Conservation (phyloP, 2,113 vertebrate species). For the Chrysochloris asiatica region DNA sequence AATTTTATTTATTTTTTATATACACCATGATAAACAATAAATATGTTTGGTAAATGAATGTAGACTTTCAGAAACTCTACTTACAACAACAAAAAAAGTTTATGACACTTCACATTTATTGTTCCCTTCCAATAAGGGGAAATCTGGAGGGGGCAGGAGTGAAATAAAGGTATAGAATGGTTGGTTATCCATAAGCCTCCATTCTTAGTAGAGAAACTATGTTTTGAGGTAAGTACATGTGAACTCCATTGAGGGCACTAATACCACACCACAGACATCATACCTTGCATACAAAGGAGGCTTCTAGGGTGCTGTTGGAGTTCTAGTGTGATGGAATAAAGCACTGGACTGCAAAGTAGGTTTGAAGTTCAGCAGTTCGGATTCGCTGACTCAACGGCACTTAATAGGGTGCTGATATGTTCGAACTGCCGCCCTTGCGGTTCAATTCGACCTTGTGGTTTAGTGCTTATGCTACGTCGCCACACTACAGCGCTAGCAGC, state of each 20-base stretch:
- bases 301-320: background rate
- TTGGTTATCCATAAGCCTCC: background rate
- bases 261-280: background rate
- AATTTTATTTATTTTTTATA: background rate
- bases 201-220: background rate
- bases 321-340: too few relatives aligned
- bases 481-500: too few relatives aligned
- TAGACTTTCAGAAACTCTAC: background rate
- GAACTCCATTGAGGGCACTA: too few relatives aligned
- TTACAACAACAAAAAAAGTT: background rate
- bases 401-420: too few relatives aligned
- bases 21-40: background rate
- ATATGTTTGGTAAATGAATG: constrained; percentile 1
- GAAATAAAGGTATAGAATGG: background rate
- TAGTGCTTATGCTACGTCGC: too few relatives aligned
- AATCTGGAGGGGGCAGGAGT: too few relatives aligned
- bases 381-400: too few relatives aligned
- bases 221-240: background rate
- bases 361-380: too few relatives aligned
- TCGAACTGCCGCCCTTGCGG: too few relatives aligned
- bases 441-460: too few relatives aligned
- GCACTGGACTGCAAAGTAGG: too few relatives aligned
- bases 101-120: background rate
- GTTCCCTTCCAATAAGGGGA: background rate
- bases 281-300: background rate